Evolutionary conservation across 2,888 invertebrate genomes (phyloP).

Genomic region (Sicus ferrugineus): DNA sequence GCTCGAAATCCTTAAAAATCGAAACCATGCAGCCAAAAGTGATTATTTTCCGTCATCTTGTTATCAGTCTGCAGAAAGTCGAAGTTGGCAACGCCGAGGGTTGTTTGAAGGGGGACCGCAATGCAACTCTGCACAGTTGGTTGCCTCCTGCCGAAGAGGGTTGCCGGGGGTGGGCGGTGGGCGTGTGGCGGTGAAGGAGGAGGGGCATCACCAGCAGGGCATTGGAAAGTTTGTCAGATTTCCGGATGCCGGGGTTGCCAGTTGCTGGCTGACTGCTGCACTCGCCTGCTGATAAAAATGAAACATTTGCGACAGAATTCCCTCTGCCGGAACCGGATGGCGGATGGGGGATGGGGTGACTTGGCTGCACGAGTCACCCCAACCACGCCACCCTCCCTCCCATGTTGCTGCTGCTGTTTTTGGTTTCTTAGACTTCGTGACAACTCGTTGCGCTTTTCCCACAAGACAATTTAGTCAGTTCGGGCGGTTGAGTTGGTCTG

Average conservation of each 20-base stretch:
- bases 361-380: background rate
- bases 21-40: constrained; percentile 19
- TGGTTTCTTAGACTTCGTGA: constrained; percentile 7
- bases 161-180: background rate
- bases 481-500: background rate
- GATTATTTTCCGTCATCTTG: constrained; percentile 23
- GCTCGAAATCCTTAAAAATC: background rate
- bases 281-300: constrained; percentile 23
- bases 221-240: constrained; percentile 27
- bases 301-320: constrained; percentile 23
- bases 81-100: background rate
- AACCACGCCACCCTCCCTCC: background rate
- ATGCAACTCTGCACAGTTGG: no score
- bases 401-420: background rate
- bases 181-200: background rate
- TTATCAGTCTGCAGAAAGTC: constrained; percentile 4
- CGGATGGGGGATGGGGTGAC: background rate
- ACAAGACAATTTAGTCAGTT: background rate
- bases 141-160: background rate
- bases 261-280: constrained; percentile 10
- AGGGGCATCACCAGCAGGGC: background rate
- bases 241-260: constrained; percentile 24
- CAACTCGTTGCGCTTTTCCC: constrained; percentile 28
- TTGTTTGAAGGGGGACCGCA: background rate
- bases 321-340: background rate